Percentiles rank a stretch among this genome's conserved stretches.
These are phyloP conservation scores for Drosophila auraria DNA, from an alignment of 1,140 invertebrate genomes.

Conservation along the genomic window DNA sequence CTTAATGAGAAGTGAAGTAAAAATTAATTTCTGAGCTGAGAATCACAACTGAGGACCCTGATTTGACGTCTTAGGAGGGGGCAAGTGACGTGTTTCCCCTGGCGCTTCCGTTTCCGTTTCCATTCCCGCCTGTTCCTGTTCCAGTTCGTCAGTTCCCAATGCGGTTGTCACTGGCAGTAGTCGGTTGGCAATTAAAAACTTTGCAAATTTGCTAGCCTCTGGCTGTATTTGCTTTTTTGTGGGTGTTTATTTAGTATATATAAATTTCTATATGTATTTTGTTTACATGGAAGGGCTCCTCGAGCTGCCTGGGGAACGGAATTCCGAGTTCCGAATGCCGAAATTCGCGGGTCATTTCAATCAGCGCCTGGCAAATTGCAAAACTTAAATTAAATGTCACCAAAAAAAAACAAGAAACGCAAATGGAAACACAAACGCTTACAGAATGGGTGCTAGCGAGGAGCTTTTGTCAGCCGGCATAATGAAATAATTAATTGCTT, in stretches of 20 bases:
- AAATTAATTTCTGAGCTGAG: too few species aligned
- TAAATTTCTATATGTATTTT: background rate
- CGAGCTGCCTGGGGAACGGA: background rate
- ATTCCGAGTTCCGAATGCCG: background rate
- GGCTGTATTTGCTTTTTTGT: slow-evolving; percentile 12
- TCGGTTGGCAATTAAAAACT: slow-evolving; percentile 81
- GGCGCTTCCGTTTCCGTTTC: slow-evolving; percentile 28
- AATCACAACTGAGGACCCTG: background rate
- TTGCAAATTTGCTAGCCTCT: slow-evolving; percentile 58
- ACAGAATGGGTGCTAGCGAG: slow-evolving; percentile 20
- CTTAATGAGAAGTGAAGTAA: too few species aligned
- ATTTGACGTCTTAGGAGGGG: background rate
- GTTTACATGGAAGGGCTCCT: slow-evolving; percentile 30
- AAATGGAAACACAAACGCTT: background rate
- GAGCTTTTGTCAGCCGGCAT: slow-evolving; percentile 56
- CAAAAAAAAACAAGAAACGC: slow-evolving; percentile 37
- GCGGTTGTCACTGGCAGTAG: slow-evolving; percentile 75
- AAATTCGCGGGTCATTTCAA: slow-evolving; percentile 57
- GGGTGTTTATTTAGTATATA: slow-evolving; percentile 21
- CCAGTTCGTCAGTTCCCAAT: slow-evolving; percentile 9
- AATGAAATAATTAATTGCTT: slow-evolving; percentile 74
- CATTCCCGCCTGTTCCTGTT: background rate
- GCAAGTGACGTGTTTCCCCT: background rate
- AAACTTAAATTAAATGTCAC: slow-evolving; percentile 81
- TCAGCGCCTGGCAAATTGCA: slow-evolving; percentile 70